Evolutionary conservation across 2,888 invertebrate species (phyloP).

Genomic region (Liodrosophila aerea): DNA sequence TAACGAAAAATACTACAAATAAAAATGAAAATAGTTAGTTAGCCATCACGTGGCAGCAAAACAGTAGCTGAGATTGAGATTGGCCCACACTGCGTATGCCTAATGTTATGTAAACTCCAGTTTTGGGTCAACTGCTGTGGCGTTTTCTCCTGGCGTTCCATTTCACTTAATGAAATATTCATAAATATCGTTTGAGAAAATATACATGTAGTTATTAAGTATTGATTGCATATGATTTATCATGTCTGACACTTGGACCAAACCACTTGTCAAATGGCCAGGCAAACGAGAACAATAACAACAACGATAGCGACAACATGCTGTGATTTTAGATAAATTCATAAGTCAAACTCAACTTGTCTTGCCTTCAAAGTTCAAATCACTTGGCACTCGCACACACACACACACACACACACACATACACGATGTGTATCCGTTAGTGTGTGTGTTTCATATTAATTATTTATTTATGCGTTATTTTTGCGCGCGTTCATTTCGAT

Average conservation of each 20-base stretch:
- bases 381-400: slow-evolving; percentile 62
- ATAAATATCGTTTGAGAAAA: slow-evolving; percentile 32
- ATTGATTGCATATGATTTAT: slow-evolving; percentile 67
- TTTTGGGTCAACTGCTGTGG: slow-evolving; percentile 40
- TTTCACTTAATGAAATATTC: slow-evolving; percentile 41
- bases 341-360: slow-evolving; percentile 74
- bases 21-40: slow-evolving; percentile 1
- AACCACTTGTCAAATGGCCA: slow-evolving; percentile 72
- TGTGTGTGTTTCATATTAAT: slow-evolving; percentile 53
- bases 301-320: slow-evolving; percentile 64
- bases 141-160: slow-evolving; percentile 35
- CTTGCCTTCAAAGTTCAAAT: slow-evolving; percentile 79
- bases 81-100: slow-evolving; percentile 56
- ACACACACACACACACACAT: slow-evolving; percentile 16
- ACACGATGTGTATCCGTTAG: slow-evolving; percentile 5
- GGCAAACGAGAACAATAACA: slow-evolving; percentile 46
- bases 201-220: slow-evolving; percentile 13
- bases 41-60: too few relatives aligned
- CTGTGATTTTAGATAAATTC: slow-evolving; percentile 77
- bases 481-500: slow-evolving; percentile 72
- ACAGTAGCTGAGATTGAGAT: too few relatives aligned
- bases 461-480: slow-evolving; percentile 75
- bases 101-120: slow-evolving; percentile 20
- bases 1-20: neutral
- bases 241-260: slow-evolving; percentile 75